phyloP scores from a whole-genome alignment of 2,113 vertebrate species.

The Galemys pyrenaicus region DNA sequence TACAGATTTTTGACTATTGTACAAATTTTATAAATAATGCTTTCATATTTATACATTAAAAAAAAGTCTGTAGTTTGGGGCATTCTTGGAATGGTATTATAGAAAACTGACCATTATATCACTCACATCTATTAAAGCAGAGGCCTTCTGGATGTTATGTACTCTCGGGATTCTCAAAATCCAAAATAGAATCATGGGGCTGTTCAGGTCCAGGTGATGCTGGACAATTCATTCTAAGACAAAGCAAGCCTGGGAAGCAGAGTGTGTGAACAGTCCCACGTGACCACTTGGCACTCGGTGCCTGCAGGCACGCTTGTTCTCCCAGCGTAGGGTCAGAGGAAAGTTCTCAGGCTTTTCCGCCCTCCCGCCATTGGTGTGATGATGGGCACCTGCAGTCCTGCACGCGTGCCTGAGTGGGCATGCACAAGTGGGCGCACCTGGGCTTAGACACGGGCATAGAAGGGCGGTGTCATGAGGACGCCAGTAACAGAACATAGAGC shows the following conservation, averaged over 20 bases:
- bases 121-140: background rate
- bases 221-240: background rate
- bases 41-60: no score
- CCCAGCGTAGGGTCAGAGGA: no score
- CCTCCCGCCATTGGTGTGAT: no score
- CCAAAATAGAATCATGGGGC: background rate
- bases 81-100: background rate
- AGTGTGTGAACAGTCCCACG: background rate
- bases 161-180: background rate
- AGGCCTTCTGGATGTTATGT: background rate
- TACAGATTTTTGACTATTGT: no score
- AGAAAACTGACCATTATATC: background rate
- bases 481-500: no score
- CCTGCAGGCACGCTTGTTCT: fast-evolving
- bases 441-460: no score
- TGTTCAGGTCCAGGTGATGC: fast-evolving
- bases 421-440: no score
- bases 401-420: no score
- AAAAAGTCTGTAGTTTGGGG: background rate
- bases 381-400: no score
- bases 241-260: background rate
- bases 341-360: no score
- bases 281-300: fast-evolving
- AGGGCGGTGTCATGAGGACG: no score
- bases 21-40: no score